Percentiles rank a stretch among this genome's conserved stretches.
Evolutionary conservation across 2,113 vertebrate genomes (phyloP).

Genomic region (Speoplatyrhinus poulsoni): DNA sequence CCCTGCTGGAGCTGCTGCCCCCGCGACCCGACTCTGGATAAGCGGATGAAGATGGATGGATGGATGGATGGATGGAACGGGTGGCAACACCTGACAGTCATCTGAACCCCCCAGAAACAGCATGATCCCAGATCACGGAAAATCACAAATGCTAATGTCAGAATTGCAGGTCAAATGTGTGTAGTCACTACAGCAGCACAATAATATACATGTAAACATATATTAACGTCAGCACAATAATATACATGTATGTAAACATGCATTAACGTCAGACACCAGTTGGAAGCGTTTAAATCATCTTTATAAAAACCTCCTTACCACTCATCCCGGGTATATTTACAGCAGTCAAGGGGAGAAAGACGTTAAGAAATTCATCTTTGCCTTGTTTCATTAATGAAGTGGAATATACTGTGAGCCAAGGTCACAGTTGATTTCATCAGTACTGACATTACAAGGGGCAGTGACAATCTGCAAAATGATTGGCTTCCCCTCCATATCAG

Average conservation of each 20-base stretch:
- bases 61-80: no score
- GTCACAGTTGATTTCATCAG: constrained; percentile 25
- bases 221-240: not conserved
- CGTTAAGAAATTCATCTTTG: not conserved
- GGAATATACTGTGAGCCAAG: constrained; percentile 19
- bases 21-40: no score
- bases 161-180: not conserved
- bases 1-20: no score
- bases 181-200: not conserved
- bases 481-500: not conserved
- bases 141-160: no score
- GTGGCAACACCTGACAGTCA: no score
- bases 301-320: not conserved
- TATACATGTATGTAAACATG: not conserved
- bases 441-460: constrained; percentile 15
- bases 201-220: not conserved
- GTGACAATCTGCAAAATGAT: constrained; percentile 31
- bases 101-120: no score
- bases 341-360: not conserved
- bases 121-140: no score
- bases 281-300: not conserved
- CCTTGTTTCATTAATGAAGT: constrained; percentile 13
- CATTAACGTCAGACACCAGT: not conserved
- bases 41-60: no score
- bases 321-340: not conserved